Conservation (phyloP, 2,888 invertebrate species). For the Drosophila phalerata region DNA sequence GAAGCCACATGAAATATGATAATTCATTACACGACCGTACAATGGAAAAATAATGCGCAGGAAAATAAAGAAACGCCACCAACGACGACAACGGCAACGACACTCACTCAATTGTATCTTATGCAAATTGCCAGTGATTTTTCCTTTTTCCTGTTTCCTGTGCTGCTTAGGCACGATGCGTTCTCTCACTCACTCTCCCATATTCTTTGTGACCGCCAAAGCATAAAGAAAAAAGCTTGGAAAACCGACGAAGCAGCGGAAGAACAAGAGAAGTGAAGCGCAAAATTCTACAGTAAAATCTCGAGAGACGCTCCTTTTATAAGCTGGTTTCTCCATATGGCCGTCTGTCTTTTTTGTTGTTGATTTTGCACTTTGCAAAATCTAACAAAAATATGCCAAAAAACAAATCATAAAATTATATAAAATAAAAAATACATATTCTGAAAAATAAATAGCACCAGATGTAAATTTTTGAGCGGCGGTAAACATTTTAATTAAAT, state of each 20-base stretch:
- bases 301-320: constrained; percentile 22
- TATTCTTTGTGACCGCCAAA: constrained; percentile 38
- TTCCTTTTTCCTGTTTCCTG: constrained; percentile 71
- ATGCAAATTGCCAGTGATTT: constrained; percentile 81
- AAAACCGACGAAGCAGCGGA: constrained; percentile 23
- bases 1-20: constrained; percentile 77
- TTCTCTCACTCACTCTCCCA: constrained; percentile 12
- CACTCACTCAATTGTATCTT: constrained; percentile 82
- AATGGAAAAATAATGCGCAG: constrained; percentile 57
- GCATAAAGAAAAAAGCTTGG: constrained; percentile 30
- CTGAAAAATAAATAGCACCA: constrained; percentile 38
- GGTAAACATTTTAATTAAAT: constrained; percentile 52
- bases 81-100: constrained; percentile 45
- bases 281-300: constrained; percentile 31
- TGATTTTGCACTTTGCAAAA: constrained; percentile 46
- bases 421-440: constrained; percentile 5
- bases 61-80: constrained; percentile 61
- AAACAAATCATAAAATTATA: constrained; percentile 13
- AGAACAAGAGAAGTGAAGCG: constrained; percentile 6
- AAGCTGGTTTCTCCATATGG: constrained; percentile 28
- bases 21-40: constrained; percentile 77
- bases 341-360: constrained; percentile 31
- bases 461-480: constrained; percentile 31
- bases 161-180: constrained; percentile 44
- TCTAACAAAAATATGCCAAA: constrained; percentile 27